Base-by-base conservation (phyloP, 2,113 vertebrate species). In the Opisthocomus hoazin region DNA sequence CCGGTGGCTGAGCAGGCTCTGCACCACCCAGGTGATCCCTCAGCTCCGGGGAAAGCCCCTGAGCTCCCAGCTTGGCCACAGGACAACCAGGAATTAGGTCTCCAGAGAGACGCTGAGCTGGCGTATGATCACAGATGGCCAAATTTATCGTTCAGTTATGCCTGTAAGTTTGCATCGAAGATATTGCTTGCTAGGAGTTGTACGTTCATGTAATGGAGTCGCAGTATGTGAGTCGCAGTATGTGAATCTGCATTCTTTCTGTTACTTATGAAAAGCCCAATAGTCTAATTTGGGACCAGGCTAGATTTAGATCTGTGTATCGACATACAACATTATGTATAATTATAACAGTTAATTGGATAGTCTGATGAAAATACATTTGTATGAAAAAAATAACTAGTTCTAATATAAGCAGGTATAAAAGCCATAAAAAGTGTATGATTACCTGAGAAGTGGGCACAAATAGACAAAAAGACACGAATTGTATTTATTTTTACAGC, bases 401-500 rank as follows among this genome's bases (percentile, higher is more conserved):
- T 14, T 69, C 80, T 94, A 82, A 56, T 92, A 56, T 60, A 95
- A 96, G n/a, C 90, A 96, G 79, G 73, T 71, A 83, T 94, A 76
- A 89, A 92, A 93, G 66, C 7, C 27, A 8, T 93, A 45, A 54
- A 41, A 96, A 90, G 27, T 64, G 17, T 87, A 45, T 92, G 51
- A 95, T 95, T 96, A 96, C 63, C 81, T 69, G 79, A 92, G 58
- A 95, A 94, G 46, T 86, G 94, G 87, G 81, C 91, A 82, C 69
- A 94, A 89, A 70, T 7, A 48, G 29, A 74, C 23, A 65, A 90
- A 94, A 94, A 92, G 30, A 90, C 85, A 96, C 16, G 15, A 90
- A 84, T 91, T 54, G 36, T 96, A 95, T 95, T 96, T 96, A 95
- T 97, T 96, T 94, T 96, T 96, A 92, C 85, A 97, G 74, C 83